These are phyloP conservation scores for Neocrepidodera transversa DNA, from an alignment of 2,888 invertebrate species.

Conservation along the genomic window DNA sequence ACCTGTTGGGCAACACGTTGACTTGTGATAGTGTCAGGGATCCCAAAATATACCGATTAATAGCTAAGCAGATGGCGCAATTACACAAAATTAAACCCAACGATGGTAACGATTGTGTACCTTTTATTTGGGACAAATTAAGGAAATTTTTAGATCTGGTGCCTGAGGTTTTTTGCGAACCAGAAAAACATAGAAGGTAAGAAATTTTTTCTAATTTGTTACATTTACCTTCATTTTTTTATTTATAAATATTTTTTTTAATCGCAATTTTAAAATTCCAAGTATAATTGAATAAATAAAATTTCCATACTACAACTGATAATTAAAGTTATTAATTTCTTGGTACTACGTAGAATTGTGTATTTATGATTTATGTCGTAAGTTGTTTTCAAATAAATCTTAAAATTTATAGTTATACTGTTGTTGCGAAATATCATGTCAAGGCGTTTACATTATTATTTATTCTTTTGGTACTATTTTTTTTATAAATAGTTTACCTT, in stretches of 20 bases:
- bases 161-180: constrained; percentile 73
- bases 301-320: too few species aligned
- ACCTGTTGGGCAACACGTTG: constrained; percentile 81
- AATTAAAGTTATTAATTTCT: too few species aligned
- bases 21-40: constrained; percentile 69
- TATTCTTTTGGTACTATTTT: too few species aligned
- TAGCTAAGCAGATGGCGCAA: constrained; percentile 84
- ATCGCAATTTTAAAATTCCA: too few species aligned
- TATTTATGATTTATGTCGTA: too few species aligned
- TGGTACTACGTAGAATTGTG: too few species aligned
- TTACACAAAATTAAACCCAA: constrained; percentile 72
- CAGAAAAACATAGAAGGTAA: constrained; percentile 25
- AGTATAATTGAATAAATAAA: too few species aligned
- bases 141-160: constrained; percentile 77
- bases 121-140: constrained; percentile 80
- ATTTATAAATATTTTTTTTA: not conserved
- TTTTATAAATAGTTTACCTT: too few species aligned
- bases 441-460: too few species aligned
- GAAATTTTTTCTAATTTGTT: not conserved
- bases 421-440: too few species aligned
- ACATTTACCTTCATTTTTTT: not conserved
- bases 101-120: constrained; percentile 57
- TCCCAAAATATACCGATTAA: constrained; percentile 72
- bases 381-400: too few species aligned
- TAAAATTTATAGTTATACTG: too few species aligned